Evolutionary conservation across 2,888 invertebrate species (phyloP).

Genomic region (Agrotis segetum): DNA sequence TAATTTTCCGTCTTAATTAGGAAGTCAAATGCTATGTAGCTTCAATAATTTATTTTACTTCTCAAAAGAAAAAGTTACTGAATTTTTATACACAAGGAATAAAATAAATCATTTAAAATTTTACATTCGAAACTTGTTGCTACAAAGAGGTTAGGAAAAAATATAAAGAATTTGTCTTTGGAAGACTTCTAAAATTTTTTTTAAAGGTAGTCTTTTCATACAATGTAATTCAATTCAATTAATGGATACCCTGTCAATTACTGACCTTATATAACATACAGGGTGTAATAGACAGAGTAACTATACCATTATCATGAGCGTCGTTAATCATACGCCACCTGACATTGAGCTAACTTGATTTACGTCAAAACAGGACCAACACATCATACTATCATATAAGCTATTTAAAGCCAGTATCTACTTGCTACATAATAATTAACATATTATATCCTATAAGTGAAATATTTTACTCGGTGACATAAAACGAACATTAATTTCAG

Average conservation of each 20-base stretch:
- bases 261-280: conserved; percentile 9
- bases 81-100: no score
- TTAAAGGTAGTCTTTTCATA: conserved; percentile 31
- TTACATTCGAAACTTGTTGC: no score
- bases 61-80: background rate
- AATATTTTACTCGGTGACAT: background rate
- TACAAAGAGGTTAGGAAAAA: background rate
- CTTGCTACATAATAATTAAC: conserved; percentile 12
- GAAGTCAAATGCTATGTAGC: conserved; percentile 4
- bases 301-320: conserved; percentile 45
- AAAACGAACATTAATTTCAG: no score
- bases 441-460: background rate
- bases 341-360: conserved; percentile 64
- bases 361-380: conserved; percentile 38
- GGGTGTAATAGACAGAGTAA: conserved; percentile 39
- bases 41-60: background rate
- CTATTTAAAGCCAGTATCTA: conserved; percentile 2
- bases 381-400: conserved; percentile 2
- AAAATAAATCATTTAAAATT: background rate
- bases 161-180: no score
- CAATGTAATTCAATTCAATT: conserved; percentile 2
- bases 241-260: background rate
- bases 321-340: conserved; percentile 62
- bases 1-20: conserved; percentile 9
- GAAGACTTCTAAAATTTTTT: background rate